Evolutionary conservation across 2,797 vertebrate species (phyloP), one percentile per base, ranked within the genome.

Genomic region (Jordanella pulchra): DNA sequence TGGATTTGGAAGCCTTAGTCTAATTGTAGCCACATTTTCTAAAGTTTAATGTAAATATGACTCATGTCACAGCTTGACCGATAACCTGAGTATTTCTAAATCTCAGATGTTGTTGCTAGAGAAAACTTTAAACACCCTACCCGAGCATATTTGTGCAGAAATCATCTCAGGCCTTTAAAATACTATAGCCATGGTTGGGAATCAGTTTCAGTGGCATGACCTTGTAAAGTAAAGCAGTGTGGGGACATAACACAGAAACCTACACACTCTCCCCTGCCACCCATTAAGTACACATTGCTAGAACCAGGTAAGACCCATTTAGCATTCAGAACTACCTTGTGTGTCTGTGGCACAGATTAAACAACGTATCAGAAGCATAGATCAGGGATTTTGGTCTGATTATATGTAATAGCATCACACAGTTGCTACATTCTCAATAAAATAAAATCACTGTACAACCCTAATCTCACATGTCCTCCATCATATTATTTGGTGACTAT

Each of bases 81-180:
- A 67, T 72, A 72, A 55, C 65, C 50, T 50, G 42, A 42, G 18
- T 15, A 71, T 53, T 71, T 39, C 71, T 10, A 81, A 85, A 76
- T 63, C 67, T 50, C 14, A 65, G 63, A 56, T 56, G 45, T 77
- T 71, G 67, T 65, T 65, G 39, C 39, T 51, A 64, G 65, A 64
- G 64, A 76, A 73, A 61, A 55, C 50, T 68, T 78, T 65, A 68
- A 67, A 56, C n/a, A 74, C 28, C 63, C 39, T 25, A 42, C 55
- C 63, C 39, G 66, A 69, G 14, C 44, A 63, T 23, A n/a, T n/a
- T 71, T 30, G 35, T 47, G 21, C 13, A 4, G 21, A 72, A 53
- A 30, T 14, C 27, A 71, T 69, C 64, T 72, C 72, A 54, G 30
- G 32, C 72, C 70, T 69, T 84, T 35, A 68, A 6, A 69, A 60